Evolutionary conservation across 2,113 vertebrate species (phyloP).

Genomic region (Mesoclemmys tuberculata): DNA sequence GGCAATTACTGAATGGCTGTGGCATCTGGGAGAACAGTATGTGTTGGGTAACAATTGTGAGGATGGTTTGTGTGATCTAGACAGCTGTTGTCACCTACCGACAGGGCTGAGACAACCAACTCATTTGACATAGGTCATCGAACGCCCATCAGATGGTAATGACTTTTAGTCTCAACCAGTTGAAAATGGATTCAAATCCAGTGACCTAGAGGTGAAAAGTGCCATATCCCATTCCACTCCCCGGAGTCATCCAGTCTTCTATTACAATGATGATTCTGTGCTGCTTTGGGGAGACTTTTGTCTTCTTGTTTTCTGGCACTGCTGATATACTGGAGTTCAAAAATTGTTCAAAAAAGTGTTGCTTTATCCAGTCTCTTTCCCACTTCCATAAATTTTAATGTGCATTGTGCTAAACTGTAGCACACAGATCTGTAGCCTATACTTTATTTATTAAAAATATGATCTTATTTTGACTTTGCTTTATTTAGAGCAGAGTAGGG

Average conservation of each 20-base stretch:
- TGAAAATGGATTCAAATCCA: constrained; percentile 24
- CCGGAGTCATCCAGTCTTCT: background rate
- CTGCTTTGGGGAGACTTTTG: background rate
- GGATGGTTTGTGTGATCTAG: constrained; percentile 18
- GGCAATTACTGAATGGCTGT: background rate
- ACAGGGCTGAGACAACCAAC: background rate
- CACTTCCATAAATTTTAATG: constrained; percentile 30
- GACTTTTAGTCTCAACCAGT: constrained; percentile 23
- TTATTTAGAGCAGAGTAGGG: background rate
- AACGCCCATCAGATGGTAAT: background rate
- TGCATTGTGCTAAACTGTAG: background rate
- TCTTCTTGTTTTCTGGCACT: background rate
- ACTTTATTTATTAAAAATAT: background rate
- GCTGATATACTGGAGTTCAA: background rate
- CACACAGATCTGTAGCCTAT: background rate
- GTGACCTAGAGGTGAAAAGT: constrained; percentile 57
- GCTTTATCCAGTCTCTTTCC: background rate
- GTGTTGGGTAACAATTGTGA: background rate
- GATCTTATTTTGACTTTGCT: constrained; percentile 20
- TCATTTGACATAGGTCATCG: constrained; percentile 11
- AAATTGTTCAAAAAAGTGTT: background rate
- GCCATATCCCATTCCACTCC: constrained; percentile 35
- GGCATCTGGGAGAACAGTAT: constrained; percentile 8
- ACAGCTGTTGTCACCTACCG: constrained; percentile 42
- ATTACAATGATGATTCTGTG: constrained; percentile 40